Percentiles rank a stretch among this genome's conserved stretches.
These are phyloP conservation scores for Muntiacus reevesi DNA, from an alignment of 2,113 vertebrate species.

Conservation along the genomic window DNA sequence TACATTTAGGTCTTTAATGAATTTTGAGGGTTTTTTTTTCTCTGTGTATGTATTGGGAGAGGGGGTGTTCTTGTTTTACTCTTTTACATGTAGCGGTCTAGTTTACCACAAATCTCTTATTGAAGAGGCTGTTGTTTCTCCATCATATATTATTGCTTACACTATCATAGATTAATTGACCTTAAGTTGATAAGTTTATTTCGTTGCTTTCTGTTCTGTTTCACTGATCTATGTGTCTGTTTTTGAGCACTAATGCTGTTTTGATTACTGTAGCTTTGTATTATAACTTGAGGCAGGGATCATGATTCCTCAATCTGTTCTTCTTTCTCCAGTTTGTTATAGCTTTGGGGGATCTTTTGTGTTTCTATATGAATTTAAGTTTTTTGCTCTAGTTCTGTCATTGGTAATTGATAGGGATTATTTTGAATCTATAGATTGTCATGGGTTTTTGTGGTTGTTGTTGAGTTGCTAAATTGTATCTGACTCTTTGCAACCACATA, in stretches of 20 bases:
- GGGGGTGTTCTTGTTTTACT: not conserved
- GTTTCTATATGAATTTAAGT: not conserved
- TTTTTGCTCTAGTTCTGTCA: not conserved
- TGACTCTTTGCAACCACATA: not conserved
- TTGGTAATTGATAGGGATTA: not conserved
- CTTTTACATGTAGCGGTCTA: not conserved
- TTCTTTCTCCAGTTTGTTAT: not conserved
- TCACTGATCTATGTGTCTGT: not conserved
- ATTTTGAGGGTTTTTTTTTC: not conserved
- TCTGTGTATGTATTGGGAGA: not conserved
- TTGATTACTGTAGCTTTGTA: not conserved
- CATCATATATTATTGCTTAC: not conserved
- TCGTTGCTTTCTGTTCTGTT: not conserved
- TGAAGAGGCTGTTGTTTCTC: not conserved
- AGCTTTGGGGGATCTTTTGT: not conserved
- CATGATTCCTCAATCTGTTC: not conserved
- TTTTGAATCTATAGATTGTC: not conserved
- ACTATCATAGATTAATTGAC: not conserved
- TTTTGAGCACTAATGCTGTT: not conserved
- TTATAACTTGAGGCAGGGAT: not conserved
- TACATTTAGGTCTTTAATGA: not conserved
- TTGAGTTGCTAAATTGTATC: not conserved
- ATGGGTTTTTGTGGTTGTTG: not conserved
- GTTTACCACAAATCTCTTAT: not conserved
- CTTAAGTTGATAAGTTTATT: not conserved